Evolutionary conservation across 2,888 invertebrate species (phyloP).

Genomic region (Onchidella celtica): DNA sequence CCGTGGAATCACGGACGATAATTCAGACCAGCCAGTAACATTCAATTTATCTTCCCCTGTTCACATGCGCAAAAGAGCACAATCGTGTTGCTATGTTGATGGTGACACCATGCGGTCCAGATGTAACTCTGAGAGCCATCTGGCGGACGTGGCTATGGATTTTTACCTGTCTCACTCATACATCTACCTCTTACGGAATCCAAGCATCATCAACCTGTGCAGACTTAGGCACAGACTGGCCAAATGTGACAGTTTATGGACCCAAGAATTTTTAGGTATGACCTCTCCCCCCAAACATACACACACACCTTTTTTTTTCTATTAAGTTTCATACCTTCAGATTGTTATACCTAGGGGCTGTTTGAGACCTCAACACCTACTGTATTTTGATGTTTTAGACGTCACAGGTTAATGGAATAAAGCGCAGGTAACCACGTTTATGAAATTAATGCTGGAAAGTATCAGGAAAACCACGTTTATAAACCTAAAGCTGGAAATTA

Average conservation of each 20-base stretch:
- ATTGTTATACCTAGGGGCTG: no score
- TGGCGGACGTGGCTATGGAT: conserved; percentile 63
- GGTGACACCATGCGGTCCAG: not conserved
- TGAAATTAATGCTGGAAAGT: no score
- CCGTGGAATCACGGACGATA: no score
- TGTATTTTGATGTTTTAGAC: no score
- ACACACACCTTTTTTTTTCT: no score
- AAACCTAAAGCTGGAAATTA: no score
- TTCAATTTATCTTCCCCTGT: not conserved
- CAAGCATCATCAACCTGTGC: conserved; percentile 70
- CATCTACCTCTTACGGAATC: conserved; percentile 66
- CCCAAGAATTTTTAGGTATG: conserved; percentile 72
- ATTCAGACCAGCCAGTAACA: not conserved
- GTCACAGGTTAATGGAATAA: no score
- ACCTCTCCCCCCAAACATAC: no score
- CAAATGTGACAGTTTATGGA: conserved; percentile 67
- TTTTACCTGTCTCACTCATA: conserved; percentile 64
- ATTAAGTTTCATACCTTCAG: no score
- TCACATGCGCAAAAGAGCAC: not conserved
- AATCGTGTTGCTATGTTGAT: not conserved
- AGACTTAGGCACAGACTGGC: conserved; percentile 71
- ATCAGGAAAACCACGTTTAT: no score
- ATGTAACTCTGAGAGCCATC: conserved; percentile 58
- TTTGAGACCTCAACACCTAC: no score
- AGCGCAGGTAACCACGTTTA: no score